Base-by-base conservation (phyloP, 2,888 invertebrate species). In the Eilema sororculum region DNA sequence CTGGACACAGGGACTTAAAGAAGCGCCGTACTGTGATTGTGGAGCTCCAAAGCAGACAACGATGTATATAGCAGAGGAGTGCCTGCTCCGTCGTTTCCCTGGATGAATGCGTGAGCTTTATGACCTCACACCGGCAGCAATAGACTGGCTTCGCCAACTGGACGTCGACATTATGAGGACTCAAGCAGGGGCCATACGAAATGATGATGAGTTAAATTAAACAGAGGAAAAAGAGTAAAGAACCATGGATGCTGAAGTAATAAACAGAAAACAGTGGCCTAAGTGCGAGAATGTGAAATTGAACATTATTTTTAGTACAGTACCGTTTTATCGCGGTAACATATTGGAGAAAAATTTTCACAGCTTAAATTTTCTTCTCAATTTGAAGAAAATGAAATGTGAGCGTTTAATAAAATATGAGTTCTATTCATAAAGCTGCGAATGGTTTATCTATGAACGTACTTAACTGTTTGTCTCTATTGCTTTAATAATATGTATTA, bases 301-400 rank as follows among this genome's bases (percentile, higher is more conserved):
- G n/a, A 63, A 69, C 64, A 58, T 37, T 41, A 37, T 65, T 59
- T 66, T 67, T 67, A 22, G 20, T 57, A 66, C 24, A 20, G 25
- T 57, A 66, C 24, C 13, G 25, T 64, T 75, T 74, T 61, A 60
- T 73, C 57, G 10, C 61, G 9, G 16, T 60, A 66, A 41, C 30
- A 12, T 69, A 68, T 58, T 57, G 28, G 6, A 24, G 30, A 68
- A 69, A 41, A 65, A 37, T 37, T 69, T 71, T 71, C 56, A 63
- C 28, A 66, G 59, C 61, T 67, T 52, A 58, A 70, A 71, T 75
- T 72, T 75, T 72, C 69, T 72, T 68, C 70, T 71, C 72, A 76
- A 75, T 66, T 71, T 68, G 60, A 67, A 75, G 65, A 41, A 77
- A 77, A 72, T 77, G 68, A 78, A 71, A 72, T 74, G 66, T 72